Evolutionary conservation across 2,113 vertebrate genomes (phyloP), one percentile per base, ranked within the genome.

Genomic region (Polypterus bichir): DNA sequence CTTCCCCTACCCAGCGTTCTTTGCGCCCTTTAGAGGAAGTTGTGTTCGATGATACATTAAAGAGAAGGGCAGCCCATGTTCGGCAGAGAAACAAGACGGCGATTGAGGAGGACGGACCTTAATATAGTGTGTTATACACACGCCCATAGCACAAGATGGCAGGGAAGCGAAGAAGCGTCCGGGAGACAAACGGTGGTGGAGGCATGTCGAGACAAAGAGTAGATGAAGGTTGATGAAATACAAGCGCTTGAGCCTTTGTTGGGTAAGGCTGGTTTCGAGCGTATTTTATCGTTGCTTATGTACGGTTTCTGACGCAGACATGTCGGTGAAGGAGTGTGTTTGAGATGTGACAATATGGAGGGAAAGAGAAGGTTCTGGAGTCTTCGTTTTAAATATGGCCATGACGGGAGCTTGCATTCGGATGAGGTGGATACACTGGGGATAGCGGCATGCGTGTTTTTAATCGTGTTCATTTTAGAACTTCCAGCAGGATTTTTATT

Each of bases 351-450:
- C 86, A 88, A 88, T 74, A 88, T 88, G 86, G 86, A 75, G 84
- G 86, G 76, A 69, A 71, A 66, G 70, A 74, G 81, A 82, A 72
- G 72, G 72, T 67, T 69, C 62, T 74, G 70, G 71, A 74, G 75
- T 74, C 77, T 70, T 73, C 27, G 70, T 79, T 76, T 27, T 78
- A 70, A 83, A 85, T 86, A 86, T 87, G 86, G 86, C 86, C 76
- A 88, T 83, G 80, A 66, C 75, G 75, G 71, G 27, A 72, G 62
- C 75, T 73, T 68, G 27, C 59, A 65, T 76, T 27, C 27, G 27
- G 27, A 27, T 27, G 27, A 27, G 27, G 27, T 27, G 27, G 27
- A 27, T 27, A 27, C 27, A 27, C 27, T 27, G 27, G 27, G 27
- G 27, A 27, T 27, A 27, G 27, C 27, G 27, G 27, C 27, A 27